A percentile compares a stretch with the other conserved stretches of the same genome.
Evolutionary conservation across 2,888 invertebrate genomes (phyloP).

Genomic region (Rugalucina vietnamica): DNA sequence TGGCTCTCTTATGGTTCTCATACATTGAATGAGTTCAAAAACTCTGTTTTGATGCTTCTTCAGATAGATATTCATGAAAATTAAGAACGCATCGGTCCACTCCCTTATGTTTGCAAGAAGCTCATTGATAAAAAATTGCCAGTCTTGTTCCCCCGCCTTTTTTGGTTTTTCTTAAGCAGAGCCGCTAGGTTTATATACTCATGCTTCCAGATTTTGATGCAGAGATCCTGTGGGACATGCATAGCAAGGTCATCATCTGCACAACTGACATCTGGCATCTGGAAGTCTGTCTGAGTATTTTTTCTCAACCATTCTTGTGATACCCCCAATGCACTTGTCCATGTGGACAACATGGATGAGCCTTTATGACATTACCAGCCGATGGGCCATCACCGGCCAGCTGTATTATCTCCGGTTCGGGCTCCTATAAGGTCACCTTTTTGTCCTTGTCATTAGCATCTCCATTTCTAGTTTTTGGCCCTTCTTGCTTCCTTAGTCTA

Average conservation of each 20-base stretch:
- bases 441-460: background rate
- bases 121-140: background rate
- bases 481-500: background rate
- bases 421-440: background rate
- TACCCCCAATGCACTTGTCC: background rate
- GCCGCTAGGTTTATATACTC: background rate
- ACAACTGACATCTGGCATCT: background rate
- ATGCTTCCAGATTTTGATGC: background rate
- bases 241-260: background rate
- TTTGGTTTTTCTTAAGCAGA: background rate
- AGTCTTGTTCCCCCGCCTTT: background rate
- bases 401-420: background rate
- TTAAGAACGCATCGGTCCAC: background rate
- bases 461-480: background rate
- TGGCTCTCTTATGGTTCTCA: background rate
- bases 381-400: background rate
- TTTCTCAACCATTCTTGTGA: background rate
- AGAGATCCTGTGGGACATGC: background rate
- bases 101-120: background rate
- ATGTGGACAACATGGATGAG: background rate
- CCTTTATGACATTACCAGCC: background rate
- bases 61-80: background rate
- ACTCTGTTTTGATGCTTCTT: background rate
- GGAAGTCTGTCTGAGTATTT: background rate
- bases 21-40: background rate